Evolutionary conservation across 2,888 invertebrate genomes (phyloP).

Genomic region (Callinectes sapidus): DNA sequence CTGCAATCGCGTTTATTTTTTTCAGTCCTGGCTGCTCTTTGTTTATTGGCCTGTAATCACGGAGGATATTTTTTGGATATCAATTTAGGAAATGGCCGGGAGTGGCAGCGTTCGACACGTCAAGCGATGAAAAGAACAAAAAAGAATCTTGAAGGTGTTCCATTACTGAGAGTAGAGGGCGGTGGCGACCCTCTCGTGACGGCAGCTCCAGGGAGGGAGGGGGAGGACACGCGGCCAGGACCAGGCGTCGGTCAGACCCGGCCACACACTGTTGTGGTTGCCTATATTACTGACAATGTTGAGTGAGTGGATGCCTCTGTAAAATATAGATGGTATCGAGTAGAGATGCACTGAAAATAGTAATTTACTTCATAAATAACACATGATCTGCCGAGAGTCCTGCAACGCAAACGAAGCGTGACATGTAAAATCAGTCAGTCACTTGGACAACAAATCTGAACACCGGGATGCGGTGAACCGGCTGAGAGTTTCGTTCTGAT

Average conservation of each 20-base stretch:
- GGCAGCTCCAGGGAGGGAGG: not conserved
- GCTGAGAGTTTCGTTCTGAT: not conserved
- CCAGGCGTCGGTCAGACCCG: not conserved
- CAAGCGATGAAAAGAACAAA: not conserved
- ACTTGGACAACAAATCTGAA: not conserved
- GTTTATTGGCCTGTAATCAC: constrained; percentile 43
- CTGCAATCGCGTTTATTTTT: constrained; percentile 41
- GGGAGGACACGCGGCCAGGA: not conserved
- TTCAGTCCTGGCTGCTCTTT: constrained; percentile 46
- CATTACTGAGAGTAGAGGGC: constrained; percentile 5
- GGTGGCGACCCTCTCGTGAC: not conserved
- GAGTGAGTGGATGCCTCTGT: not conserved
- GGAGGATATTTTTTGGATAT: constrained; percentile 40
- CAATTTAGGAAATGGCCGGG: constrained; percentile 44
- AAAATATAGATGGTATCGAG: not conserved
- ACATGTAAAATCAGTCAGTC: not conserved
- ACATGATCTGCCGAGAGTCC: not conserved
- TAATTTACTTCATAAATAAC: not conserved
- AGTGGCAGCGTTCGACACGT: constrained; percentile 35
- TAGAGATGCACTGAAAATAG: not conserved
- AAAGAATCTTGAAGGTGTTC: not conserved
- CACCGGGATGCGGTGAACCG: not conserved
- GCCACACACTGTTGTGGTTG: not conserved
- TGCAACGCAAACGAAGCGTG: not conserved
- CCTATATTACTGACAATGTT: not conserved